phyloP scores from a whole-genome alignment of 1,140 invertebrate species.

The Brachionus rotundiformis region DNA sequence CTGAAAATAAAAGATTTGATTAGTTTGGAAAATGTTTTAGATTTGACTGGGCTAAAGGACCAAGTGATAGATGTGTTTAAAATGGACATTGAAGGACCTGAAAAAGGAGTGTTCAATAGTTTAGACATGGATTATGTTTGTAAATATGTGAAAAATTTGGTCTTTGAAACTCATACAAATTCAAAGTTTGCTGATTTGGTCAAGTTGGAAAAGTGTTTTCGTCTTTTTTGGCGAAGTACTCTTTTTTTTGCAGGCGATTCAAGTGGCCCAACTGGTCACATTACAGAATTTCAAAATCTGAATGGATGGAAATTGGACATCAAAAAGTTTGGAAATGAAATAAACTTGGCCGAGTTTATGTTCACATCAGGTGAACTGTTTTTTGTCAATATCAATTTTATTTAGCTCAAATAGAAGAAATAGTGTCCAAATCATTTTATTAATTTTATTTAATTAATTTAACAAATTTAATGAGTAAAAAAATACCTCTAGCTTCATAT shows the following conservation, averaged over 20 bases:
- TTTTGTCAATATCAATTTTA: constrained; percentile 22
- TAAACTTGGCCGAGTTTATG: not conserved
- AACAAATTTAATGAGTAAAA: too few relatives aligned
- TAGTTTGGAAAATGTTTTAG: not conserved
- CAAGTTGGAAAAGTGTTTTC: constrained; percentile 2
- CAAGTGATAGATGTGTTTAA: constrained; percentile 22
- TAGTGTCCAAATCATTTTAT: too few relatives aligned
- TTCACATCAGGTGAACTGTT: not conserved
- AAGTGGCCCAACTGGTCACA: not conserved
- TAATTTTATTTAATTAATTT: too few relatives aligned
- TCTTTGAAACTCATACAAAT: constrained; percentile 1
- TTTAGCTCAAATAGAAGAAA: not conserved
- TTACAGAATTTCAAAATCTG: not conserved
- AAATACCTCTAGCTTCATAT: too few relatives aligned
- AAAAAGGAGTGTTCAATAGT: not conserved
- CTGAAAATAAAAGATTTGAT: constrained; percentile 3
- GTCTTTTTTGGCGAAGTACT: not conserved
- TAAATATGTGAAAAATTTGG: not conserved
- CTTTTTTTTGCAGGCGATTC: not conserved
- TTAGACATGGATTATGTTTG: not conserved
- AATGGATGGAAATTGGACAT: not conserved
- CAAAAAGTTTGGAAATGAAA: not conserved
- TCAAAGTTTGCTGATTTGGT: not conserved
- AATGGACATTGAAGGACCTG: constrained; percentile 15
- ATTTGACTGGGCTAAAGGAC: not conserved